Evolutionary conservation across 2,888 invertebrate genomes (phyloP), one percentile per base, ranked within the genome.

Genomic region (Drosophila aldrichi): DNA sequence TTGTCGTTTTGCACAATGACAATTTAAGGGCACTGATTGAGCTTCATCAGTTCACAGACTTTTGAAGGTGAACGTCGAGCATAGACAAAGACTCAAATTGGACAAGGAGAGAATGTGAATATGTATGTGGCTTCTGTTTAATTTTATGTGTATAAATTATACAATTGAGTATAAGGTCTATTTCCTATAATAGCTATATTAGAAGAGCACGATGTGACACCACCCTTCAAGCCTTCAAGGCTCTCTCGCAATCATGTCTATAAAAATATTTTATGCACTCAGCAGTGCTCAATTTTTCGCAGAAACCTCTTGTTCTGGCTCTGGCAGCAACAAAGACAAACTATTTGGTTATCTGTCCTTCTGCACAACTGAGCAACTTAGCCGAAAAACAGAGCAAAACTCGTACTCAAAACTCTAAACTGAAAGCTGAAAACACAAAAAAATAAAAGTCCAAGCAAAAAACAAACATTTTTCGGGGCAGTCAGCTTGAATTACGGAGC

Each of bases 301-400:
- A 75, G 89, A 81, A 74, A 41, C 41, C 74, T 3, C 44, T 44
- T 7, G 9, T 1, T 36, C 22, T 22, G 22, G 22, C 55, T 59
- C 36, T 38, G 56, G 41, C 61, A 40, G 55, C 48, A 49, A 41
- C 44, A 43, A 40, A 58, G n/a, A 43, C 36, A 25, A 48, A 51
- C 63, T 25, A 44, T 68, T 67, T 69, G 70, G 68, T 55, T 80
- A 82, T 86, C 87, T 77, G 78, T 55, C 80, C 74, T 83, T 83
- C 83, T 86, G 83, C 89, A 73, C 89, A 83, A 75, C 81, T 88
- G 82, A 80, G 66, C 83, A 83, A 66, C 58, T 76, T 20, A 5
- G 60, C 68, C 52, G 68, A 59, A 76, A 68, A 65, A 51, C 44
- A 59, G 72, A 54, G 49, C 40, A 65, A 66, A 41, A 18, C 57